A percentile compares a stretch with the other conserved stretches of the same genome.
These are phyloP conservation scores for Polymixis flavicincta DNA, from an alignment of 2,888 invertebrate genomes.

Conservation along the genomic window DNA sequence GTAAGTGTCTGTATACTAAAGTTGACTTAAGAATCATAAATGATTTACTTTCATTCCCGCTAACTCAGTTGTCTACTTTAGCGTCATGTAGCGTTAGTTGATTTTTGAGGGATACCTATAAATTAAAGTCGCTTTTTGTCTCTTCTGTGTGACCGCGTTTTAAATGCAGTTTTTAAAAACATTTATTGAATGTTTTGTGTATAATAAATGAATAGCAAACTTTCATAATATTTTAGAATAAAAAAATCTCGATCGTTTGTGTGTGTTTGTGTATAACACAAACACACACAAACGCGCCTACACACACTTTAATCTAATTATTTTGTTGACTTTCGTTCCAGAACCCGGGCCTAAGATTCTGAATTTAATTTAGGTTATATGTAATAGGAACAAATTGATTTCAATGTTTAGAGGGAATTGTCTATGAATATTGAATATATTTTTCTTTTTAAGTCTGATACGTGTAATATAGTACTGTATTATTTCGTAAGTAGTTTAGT, in stretches of 20 bases:
- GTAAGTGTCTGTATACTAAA: not conserved
- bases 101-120: too few relatives aligned
- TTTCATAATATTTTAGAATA: not conserved
- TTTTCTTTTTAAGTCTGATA: conserved; percentile 59
- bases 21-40: not conserved
- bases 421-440: conserved; percentile 16
- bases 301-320: not conserved
- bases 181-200: not conserved
- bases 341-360: not conserved
- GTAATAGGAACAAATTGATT: conserved; percentile 41
- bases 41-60: not conserved
- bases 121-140: not conserved
- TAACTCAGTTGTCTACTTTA: not conserved
- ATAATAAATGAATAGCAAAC: not conserved
- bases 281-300: not conserved
- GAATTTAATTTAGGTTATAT: conserved; percentile 8
- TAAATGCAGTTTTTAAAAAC: not conserved
- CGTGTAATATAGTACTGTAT: conserved; percentile 37
- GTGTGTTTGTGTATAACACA: not conserved
- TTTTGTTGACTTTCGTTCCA: not conserved
- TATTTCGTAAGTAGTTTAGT: conserved; percentile 27
- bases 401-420: conserved; percentile 38
- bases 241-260: too few relatives aligned
- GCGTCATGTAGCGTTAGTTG: not conserved
- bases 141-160: not conserved